Evolutionary conservation across 2,113 vertebrate genomes (phyloP).

Genomic region (Ranitomeya imitator): DNA sequence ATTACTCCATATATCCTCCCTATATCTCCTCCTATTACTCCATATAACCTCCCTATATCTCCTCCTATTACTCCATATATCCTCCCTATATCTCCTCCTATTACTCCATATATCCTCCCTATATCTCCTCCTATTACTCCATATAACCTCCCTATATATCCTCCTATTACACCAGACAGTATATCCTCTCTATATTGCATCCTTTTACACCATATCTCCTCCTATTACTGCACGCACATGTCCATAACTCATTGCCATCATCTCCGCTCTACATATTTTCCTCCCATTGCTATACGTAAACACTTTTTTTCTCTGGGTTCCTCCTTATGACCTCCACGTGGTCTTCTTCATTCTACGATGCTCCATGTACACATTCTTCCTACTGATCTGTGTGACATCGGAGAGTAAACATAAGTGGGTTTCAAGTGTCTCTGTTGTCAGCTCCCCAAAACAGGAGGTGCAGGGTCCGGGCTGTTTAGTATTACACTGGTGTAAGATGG

Average conservation of each 20-base stretch:
- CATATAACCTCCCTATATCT: conserved; percentile 12
- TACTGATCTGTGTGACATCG: not conserved
- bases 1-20: conserved; percentile 3
- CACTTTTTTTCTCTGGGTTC: not conserved
- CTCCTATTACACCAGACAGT: not conserved
- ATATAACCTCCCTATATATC: not conserved
- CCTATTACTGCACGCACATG: not conserved
- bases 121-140: too few relatives aligned
- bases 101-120: not conserved
- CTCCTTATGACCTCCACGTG: not conserved
- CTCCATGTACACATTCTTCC: not conserved
- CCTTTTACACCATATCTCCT: conserved; percentile 10
- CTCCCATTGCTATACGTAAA: not conserved
- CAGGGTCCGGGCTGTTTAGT: not conserved
- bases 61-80: conserved; percentile 8
- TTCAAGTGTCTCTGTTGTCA: not conserved
- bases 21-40: conserved; percentile 15
- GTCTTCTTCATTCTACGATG: not conserved
- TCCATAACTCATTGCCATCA: not conserved
- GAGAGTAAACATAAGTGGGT: not conserved
- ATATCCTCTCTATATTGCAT: not conserved
- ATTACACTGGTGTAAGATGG: conserved; percentile 54
- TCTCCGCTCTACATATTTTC: not conserved
- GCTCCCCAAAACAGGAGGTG: not conserved
- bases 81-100: conserved; percentile 1